A percentile compares a stretch with the other conserved stretches of the same genome.
These are phyloP conservation scores for Pollicipes pollicipes DNA, from an alignment of 1,140 invertebrate species.

Conservation along the genomic window DNA sequence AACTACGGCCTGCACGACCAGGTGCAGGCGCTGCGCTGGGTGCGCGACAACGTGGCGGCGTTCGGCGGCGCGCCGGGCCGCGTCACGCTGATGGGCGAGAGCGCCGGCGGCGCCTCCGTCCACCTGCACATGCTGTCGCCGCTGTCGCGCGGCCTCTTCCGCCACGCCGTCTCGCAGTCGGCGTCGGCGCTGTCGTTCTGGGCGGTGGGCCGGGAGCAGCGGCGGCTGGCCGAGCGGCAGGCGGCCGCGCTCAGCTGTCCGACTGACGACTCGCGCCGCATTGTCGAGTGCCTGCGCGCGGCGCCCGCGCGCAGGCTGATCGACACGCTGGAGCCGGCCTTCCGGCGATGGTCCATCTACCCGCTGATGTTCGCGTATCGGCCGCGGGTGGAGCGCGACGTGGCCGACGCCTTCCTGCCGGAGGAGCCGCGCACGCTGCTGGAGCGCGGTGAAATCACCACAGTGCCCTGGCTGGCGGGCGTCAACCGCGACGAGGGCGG, in stretches of 20 bases:
- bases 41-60: constrained; percentile 45
- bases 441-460: constrained; percentile 19
- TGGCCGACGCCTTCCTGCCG: constrained; percentile 20
- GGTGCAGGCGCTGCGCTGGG: constrained; percentile 48
- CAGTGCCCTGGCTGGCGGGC: constrained; percentile 24
- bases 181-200: constrained; percentile 27
- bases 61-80: constrained; percentile 54
- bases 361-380: constrained; percentile 2
- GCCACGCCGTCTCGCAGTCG: constrained; percentile 24
- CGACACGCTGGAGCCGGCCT: background rate
- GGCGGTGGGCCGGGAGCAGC: constrained; percentile 25
- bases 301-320: background rate
- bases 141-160: constrained; percentile 34
- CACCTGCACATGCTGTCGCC: constrained; percentile 48
- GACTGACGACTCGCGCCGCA: constrained; percentile 10
- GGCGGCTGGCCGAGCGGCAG: constrained; percentile 37
- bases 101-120: constrained; percentile 45
- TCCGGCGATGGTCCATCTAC: background rate
- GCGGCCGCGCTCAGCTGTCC: constrained; percentile 46
- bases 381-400: background rate
- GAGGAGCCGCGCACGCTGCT: constrained; percentile 23
- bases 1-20: constrained; percentile 60
- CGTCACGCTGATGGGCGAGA: constrained; percentile 51
- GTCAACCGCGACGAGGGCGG: constrained; percentile 23
- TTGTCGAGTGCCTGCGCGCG: constrained; percentile 15